Base-by-base conservation (phyloP, 2,113 vertebrate genomes). In the Osmerus eperlanus region DNA sequence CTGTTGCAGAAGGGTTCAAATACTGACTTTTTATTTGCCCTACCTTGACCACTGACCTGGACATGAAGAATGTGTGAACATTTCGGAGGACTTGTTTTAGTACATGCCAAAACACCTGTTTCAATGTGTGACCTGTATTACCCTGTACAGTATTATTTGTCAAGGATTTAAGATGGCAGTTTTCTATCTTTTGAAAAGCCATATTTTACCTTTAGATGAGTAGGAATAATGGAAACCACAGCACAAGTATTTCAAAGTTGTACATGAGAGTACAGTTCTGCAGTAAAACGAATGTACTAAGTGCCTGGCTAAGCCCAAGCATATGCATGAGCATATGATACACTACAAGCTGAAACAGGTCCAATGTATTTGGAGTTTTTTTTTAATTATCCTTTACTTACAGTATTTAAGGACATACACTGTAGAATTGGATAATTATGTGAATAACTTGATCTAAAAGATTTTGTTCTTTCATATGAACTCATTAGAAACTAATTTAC, bases 221-320 rank as follows among this genome's bases (percentile, higher is more conserved):
- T 76, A 72, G 78, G 68, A 79, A 80, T 54, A 36, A 67, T 60
- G 67, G 78, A 74, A 81, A 79, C 59, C 47, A 78, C 76, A 75
- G 79, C 73, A 73, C 69, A 74, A 51, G 68, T 74, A 47, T 72
- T 81, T 75, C 75, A 62, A 19, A 78, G 75, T 71, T 70, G 78
- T 63, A 68, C 25, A 68, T 68, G 66, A 41, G 65, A 53, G 58
- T 68, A 47, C 71, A 75, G 76, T 75, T 76, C 75, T 82, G 83
- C 73, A 77, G 76, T 73, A 59, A 73, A 80, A 71, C 72, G 67
- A 65, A 36, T 81, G 74, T 84, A 82, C 73, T 18, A 92, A 92
- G 91, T 91, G 90, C 90, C 92, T 91, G 80, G 72, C 78, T 81
- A 82, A 71, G 84, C 77, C 77, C 9, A 70, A 68, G 73, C 78